Base-by-base conservation (phyloP, 1,140 invertebrate species). In the Polyergus mexicanus region DNA sequence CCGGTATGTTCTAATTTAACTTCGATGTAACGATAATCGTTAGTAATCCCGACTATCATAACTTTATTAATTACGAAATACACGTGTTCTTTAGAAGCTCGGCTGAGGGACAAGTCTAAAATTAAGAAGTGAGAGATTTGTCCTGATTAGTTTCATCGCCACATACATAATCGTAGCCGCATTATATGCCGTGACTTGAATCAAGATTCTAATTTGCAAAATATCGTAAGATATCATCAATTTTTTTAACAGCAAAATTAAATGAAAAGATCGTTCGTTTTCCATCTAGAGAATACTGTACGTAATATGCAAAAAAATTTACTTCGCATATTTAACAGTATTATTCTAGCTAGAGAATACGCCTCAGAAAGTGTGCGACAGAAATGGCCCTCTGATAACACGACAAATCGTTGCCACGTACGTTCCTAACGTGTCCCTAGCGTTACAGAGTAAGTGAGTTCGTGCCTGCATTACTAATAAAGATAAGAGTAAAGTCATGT, bases 21-120 rank as follows among this genome's bases (percentile, higher is more conserved):
- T 80, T 68, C 10, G 44, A 69, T n/a, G 76, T 13, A 69, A 69
- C 54, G 38, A 60, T 47, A 60, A 83, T 83, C n/a, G 74, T 83
- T 32, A 72, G 38, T 19, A 60, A 60, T 83, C 38, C 28, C 28
- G 11, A 74, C n/a, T 54, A 72, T 54, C 68, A 35, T 74, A 25
- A 58, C 38, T 41, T 44, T 11, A 60, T 28, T 74, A 72, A 83
- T 83, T 72, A 35, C 38, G n/a, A 74, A 25, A 54, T 25, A 60
- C 25, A 63, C 25, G 56, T 69, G n/a, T 47, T 38, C 63, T 25
- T 47, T 68, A 35, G 19, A 10, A 35, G 13, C 41, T 54, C 22
- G 32, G 32, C 4, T 78, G 13, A 28, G 8, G 25, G 6, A 56
- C n/a, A 4, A 2, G 13, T 68, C 2, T 32, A 6, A 38, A 78